A percentile compares a stretch with the other conserved stretches of the same genome.
phyloP scores from a whole-genome alignment of 2,113 vertebrate genomes.

The Ondatra zibethicus region DNA sequence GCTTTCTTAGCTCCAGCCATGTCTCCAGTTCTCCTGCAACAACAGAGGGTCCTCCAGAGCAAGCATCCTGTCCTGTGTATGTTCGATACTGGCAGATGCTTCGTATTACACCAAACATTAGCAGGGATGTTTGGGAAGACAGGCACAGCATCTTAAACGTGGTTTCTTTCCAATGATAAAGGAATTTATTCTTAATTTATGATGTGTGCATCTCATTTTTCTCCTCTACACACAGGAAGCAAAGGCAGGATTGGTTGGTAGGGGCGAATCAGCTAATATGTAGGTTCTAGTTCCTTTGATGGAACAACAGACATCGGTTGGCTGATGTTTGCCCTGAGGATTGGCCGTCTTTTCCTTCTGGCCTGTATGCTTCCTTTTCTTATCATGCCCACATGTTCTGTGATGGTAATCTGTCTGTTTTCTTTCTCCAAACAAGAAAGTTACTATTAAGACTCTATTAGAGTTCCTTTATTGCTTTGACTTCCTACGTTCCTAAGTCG shows the following conservation, averaged over 20 bases:
- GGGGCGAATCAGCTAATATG: not conserved
- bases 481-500: not conserved
- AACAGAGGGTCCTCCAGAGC: not conserved
- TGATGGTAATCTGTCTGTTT: not conserved
- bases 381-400: not conserved
- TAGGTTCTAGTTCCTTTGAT: not conserved
- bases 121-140: not conserved
- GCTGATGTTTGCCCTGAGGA: not conserved
- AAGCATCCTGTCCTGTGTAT: not conserved
- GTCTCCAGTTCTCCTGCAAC: not conserved
- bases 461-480: not conserved
- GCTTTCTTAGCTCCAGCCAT: not conserved
- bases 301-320: not conserved
- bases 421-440: constrained; percentile 5
- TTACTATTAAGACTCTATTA: not conserved
- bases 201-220: not conserved
- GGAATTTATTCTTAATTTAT: not conserved
- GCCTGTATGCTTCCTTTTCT: not conserved
- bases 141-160: not conserved
- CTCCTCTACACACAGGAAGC: not conserved
- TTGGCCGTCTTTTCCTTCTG: not conserved
- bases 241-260: not conserved
- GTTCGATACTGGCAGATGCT: not conserved
- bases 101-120: not conserved
- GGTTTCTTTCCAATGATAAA: not conserved